These are phyloP conservation scores for Cyprinella venusta DNA, from an alignment of 2,797 vertebrate species.

Conservation along the genomic window DNA sequence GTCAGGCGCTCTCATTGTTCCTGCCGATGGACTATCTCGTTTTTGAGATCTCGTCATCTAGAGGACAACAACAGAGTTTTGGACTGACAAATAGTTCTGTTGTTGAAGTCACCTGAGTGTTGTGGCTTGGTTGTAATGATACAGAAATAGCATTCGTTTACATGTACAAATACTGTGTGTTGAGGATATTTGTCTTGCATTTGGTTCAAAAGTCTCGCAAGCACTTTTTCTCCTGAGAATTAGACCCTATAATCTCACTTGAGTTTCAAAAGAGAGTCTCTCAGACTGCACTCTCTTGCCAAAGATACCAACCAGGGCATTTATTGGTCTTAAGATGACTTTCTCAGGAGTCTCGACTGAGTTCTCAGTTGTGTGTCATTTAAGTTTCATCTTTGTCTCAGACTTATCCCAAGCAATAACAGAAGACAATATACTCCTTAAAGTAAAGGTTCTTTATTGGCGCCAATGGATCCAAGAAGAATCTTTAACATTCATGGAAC, in stretches of 20 bases:
- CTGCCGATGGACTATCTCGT: conserved; percentile 52
- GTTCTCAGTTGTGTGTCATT: not conserved
- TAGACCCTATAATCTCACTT: not conserved
- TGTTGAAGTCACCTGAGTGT: not conserved
- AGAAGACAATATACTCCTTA: not conserved
- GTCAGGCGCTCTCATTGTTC: conserved; percentile 70
- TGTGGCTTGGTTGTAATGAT: not conserved
- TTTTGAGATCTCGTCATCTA: conserved; percentile 4
- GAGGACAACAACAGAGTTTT: not conserved
- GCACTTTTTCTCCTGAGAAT: not conserved
- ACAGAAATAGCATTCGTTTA: not conserved
- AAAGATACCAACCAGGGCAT: not conserved
- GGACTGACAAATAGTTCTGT: not conserved
- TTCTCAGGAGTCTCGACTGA: not conserved
- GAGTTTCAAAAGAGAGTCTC: no score
- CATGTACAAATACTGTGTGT: not conserved
- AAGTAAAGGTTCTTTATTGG: not conserved
- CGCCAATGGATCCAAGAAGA: not conserved
- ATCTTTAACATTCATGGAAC: not conserved
- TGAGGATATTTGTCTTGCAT: no score
- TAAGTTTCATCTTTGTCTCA: not conserved
- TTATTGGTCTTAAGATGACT: not conserved
- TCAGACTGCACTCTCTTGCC: not conserved
- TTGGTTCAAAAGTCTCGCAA: not conserved
- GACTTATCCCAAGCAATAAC: not conserved